Evolutionary conservation across 2,888 invertebrate species (phyloP).

Genomic region (Chrysodeixis includens): DNA sequence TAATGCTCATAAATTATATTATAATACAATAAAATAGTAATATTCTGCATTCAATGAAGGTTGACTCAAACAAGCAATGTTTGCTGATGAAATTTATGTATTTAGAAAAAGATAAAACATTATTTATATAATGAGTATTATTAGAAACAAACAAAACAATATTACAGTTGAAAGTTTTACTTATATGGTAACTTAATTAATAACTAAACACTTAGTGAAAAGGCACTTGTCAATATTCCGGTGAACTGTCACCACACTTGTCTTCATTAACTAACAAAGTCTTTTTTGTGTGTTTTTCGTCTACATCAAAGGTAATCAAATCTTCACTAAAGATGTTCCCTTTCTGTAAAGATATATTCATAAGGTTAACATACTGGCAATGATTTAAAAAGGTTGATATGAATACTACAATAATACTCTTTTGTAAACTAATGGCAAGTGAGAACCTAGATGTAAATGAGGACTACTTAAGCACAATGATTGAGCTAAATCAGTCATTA

Average conservation of each 20-base stretch:
- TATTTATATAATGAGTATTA: constrained; percentile 43
- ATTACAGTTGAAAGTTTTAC: constrained; percentile 39
- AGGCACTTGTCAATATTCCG: constrained; percentile 85
- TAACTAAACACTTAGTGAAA: constrained; percentile 62
- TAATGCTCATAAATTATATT: constrained; percentile 9
- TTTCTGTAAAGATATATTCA: constrained; percentile 73
- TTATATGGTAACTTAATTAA: constrained; percentile 73
- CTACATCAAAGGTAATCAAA: constrained; percentile 83
- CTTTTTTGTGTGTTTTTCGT: constrained; percentile 77
- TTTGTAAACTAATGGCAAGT: too few species aligned
- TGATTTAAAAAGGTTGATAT: not conserved
- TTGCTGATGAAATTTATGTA: constrained; percentile 29
- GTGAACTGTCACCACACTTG: constrained; percentile 82
- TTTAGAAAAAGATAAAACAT: constrained; percentile 18
- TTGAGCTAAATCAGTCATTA: too few species aligned
- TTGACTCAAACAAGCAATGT: constrained; percentile 28
- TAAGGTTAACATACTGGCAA: not conserved
- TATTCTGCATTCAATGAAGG: constrained; percentile 1
- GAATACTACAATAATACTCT: too few species aligned
- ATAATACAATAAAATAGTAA: constrained; percentile 15
- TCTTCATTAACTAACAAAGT: constrained; percentile 74
- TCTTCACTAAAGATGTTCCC: constrained; percentile 73
- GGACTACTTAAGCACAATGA: too few species aligned
- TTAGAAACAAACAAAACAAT: constrained; percentile 47
- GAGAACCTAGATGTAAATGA: too few species aligned